phyloP scores from a whole-genome alignment of 2,113 vertebrate species.

The Coturnix japonica region DNA sequence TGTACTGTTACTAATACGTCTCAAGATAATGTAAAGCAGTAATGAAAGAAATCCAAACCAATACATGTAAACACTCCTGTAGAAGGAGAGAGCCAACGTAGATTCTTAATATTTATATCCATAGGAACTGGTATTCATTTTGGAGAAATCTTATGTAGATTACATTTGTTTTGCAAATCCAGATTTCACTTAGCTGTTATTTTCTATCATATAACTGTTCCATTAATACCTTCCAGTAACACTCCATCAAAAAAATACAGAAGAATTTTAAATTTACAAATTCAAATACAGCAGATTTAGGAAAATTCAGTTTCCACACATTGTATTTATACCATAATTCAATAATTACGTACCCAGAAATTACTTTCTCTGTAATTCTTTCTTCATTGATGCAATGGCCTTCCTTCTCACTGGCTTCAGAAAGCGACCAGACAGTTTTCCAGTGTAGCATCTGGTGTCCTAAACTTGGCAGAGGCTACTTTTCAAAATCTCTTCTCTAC shows the following conservation, averaged over 20 bases:
- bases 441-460: neutral
- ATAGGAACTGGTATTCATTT: neutral
- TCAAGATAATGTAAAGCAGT: neutral
- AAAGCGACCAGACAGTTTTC: neutral
- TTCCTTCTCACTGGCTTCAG: neutral
- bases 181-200: neutral
- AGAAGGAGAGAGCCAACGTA: neutral
- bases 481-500: neutral
- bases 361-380: neutral
- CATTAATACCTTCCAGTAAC: neutral
- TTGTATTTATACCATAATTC: neutral
- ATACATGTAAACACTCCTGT: neutral
- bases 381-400: neutral
- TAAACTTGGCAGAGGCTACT: neutral
- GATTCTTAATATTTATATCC: too few species aligned
- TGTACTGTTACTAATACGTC: neutral
- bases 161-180: neutral
- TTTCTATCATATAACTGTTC: neutral
- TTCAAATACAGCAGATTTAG: neutral
- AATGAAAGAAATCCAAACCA: neutral
- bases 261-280: neutral
- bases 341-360: neutral
- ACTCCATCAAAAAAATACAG: neutral
- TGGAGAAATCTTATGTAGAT: neutral
- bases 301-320: neutral